Evolutionary conservation across 2,797 vertebrate genomes (phyloP).

Genomic region (Scarus forsteni): DNA sequence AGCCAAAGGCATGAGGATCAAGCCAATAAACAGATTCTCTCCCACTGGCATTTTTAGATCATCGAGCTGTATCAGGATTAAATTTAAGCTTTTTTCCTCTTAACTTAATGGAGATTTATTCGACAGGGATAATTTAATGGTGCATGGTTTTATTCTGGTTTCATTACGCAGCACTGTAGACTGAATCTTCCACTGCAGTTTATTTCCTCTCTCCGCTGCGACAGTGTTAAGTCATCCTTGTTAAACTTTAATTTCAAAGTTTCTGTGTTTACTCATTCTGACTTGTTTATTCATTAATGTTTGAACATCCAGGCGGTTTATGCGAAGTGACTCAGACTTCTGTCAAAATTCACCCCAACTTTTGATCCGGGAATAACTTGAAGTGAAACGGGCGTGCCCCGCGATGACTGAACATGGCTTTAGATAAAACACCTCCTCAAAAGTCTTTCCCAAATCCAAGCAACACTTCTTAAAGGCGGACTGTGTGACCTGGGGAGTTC

Average conservation of each 20-base stretch:
- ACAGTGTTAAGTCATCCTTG: background rate
- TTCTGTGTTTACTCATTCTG: constrained; percentile 10
- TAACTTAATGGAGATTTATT: background rate
- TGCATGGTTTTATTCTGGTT: background rate
- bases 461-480: constrained; percentile 27
- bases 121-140: background rate
- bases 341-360: constrained; percentile 6
- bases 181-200: constrained; percentile 38
- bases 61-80: background rate
- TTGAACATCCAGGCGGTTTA: constrained; percentile 2
- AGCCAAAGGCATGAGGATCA: no score
- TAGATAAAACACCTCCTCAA: constrained; percentile 31
- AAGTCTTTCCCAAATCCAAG: constrained; percentile 11
- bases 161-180: background rate
- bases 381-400: constrained; percentile 1
- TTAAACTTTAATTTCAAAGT: constrained; percentile 41
- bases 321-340: constrained; percentile 13
- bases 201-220: constrained; percentile 15
- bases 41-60: background rate
- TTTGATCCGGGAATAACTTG: constrained; percentile 14
- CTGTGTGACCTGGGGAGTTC: constrained; percentile 17
- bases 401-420: constrained; percentile 17
- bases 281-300: constrained; percentile 41
- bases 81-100: background rate
- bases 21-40: background rate